Base-by-base conservation (phyloP, 1,140 invertebrate genomes). In the Goniozus legneri region DNA sequence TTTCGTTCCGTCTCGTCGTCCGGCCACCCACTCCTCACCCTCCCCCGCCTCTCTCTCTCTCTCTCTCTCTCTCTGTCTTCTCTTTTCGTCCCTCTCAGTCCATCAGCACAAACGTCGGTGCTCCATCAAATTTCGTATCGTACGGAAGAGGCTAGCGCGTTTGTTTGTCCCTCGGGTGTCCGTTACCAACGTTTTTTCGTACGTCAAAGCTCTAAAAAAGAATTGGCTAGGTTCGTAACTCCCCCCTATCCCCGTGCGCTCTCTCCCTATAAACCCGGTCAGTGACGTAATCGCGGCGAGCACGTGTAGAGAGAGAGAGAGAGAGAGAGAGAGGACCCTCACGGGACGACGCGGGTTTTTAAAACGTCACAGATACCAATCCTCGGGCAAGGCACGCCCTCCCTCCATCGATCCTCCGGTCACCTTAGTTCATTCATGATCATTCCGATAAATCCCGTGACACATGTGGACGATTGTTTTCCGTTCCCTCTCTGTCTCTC, bases 351-450 rank as follows among this genome's bases (percentile, higher is more conserved):
- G 7, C 19, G 4, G 24, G 24, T 10, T 4, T 27, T 10, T 6
- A 4, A 27, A 52, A 55, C 56, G 59, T 60, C 50, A 54, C 54
- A 44, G 32, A 40, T 40, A 22, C 22, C 39, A 18, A 31, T 31
- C 39, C 32, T 15, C 62, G 55, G 45, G 50, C 27, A 50, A 60
- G 64, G 54, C 64, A 68, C 63, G 60, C 69, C 69, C 61, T 67
- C 60, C 54, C n/a, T n/a, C 52, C 60, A 68, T 71, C 66, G 69
- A 72, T 71, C 54, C 58, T 60, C 55, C 50, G 22, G 44, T 55
- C 55, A 52, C 62, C 56, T 60, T 10, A 60, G 48, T 67, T 61
- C 65, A 71, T 71, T 72, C 69, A 71, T 69, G 61, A 62, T 48
- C 46, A 14, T 27, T 20, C 33, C 35, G 8, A 24, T 34, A 27